phyloP scores from a whole-genome alignment of 1,140 invertebrate species.

The Diuraphis noxia region DNA sequence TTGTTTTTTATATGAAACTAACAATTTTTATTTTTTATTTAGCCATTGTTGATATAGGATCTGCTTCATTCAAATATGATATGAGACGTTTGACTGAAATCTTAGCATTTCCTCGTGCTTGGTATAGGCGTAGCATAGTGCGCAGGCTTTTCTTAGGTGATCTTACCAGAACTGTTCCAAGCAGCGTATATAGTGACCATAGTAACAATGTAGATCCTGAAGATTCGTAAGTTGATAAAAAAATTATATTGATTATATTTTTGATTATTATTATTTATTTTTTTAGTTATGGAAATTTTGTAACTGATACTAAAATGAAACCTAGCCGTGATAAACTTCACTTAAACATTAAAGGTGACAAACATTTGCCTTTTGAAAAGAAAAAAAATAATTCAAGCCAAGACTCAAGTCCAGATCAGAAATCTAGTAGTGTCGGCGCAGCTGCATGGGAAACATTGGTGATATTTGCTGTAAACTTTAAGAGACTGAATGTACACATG shows the following conservation, averaged over 20 bases:
- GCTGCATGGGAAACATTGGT: constrained; percentile 93
- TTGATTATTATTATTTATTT: neutral
- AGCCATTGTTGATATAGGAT: constrained; percentile 94
- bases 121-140: constrained; percentile 93
- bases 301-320: constrained; percentile 17
- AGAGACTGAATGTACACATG: constrained; percentile 93
- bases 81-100: constrained; percentile 97
- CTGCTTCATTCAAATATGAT: constrained; percentile 98
- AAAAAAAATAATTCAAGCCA: constrained; percentile 59
- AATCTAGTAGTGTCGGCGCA: constrained; percentile 59
- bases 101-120: constrained; percentile 95
- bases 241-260: neutral
- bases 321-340: constrained; percentile 39
- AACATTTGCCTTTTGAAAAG: constrained; percentile 30
- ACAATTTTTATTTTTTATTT: constrained; percentile 58
- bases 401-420: constrained; percentile 63
- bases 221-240: constrained; percentile 28
- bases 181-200: constrained; percentile 52
- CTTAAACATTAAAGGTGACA: constrained; percentile 46
- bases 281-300: constrained; percentile 32
- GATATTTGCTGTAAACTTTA: constrained; percentile 93
- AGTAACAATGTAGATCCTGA: constrained; percentile 40
- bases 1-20: neutral
- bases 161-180: constrained; percentile 56
- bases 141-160: constrained; percentile 91